phyloP scores from a whole-genome alignment of 2,797 vertebrate genomes.

The Furcifer pardalis region DNA sequence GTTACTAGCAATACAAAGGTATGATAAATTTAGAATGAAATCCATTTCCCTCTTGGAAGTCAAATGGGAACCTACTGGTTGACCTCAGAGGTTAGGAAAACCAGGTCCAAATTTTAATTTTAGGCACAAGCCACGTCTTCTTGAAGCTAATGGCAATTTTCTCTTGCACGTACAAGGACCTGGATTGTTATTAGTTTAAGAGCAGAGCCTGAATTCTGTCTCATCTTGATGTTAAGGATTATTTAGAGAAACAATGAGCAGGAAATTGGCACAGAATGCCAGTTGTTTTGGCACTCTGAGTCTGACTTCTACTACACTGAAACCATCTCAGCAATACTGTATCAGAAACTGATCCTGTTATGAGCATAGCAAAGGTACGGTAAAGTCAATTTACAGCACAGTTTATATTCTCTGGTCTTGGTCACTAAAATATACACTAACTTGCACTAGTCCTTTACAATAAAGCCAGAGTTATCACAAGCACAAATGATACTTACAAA shows the following conservation, averaged over 20 bases:
- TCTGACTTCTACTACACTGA: constrained; percentile 11
- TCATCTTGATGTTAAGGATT: not conserved
- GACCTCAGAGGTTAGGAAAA: fast-evolving
- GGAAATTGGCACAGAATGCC: not conserved
- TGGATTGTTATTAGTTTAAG: not conserved
- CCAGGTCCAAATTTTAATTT: not conserved
- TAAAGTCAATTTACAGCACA: constrained; percentile 15
- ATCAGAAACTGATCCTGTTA: not conserved
- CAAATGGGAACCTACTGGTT: not conserved
- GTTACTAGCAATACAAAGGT: constrained; percentile 2
- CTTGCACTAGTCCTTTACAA: constrained; percentile 1
- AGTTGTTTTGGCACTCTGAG: constrained; percentile 14
- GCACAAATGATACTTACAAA: constrained; percentile 17
- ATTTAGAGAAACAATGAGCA: not conserved
- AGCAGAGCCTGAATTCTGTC: fast-evolving
- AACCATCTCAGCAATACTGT: constrained; percentile 27
- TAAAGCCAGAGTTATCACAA: constrained; percentile 19
- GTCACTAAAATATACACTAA: constrained; percentile 23
- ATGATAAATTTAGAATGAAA: not conserved
- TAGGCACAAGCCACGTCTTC: not conserved
- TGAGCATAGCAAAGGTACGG: not conserved
- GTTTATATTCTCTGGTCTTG: constrained; percentile 18
- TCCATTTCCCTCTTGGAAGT: not conserved
- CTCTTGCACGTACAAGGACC: not conserved
- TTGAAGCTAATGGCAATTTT: not conserved